Conservation (phyloP, 2,888 invertebrate species). For the Amphipyra tragopoginis region DNA sequence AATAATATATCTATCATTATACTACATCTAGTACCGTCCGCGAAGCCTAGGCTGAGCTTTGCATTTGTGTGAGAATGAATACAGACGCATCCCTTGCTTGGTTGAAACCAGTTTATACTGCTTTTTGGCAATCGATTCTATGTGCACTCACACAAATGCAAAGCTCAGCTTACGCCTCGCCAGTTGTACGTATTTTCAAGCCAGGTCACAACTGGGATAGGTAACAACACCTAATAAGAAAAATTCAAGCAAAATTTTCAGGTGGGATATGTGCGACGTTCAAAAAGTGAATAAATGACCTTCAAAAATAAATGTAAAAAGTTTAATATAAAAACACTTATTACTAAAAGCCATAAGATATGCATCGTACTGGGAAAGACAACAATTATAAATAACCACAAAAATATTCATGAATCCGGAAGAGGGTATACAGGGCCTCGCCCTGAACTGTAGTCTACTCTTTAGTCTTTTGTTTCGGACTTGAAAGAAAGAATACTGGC, state of each 20-base stretch:
- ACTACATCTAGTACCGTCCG: too few relatives aligned
- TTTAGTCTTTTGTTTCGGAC: too few relatives aligned
- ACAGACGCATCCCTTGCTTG: too few relatives aligned
- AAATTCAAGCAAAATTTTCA: conserved; percentile 4
- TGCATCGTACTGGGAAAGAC: conserved; percentile 65
- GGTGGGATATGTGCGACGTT: conserved; percentile 51
- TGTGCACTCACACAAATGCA: too few relatives aligned
- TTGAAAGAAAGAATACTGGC: too few relatives aligned
- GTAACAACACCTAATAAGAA: conserved; percentile 6
- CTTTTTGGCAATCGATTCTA: too few relatives aligned
- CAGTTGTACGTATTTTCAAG: too few relatives aligned
- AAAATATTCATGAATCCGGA: conserved; percentile 55
- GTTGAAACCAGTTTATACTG: too few relatives aligned
- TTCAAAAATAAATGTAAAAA: conserved; percentile 46
- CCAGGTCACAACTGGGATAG: conserved; percentile 22
- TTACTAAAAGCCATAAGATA: conserved; percentile 60
- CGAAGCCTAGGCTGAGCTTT: too few relatives aligned
- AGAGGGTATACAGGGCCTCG: conserved; percentile 41
- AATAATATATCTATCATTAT: too few relatives aligned
- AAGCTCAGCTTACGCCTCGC: too few relatives aligned
- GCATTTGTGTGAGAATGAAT: too few relatives aligned
- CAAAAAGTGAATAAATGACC: conserved; percentile 49
- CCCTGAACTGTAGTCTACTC: neutral
- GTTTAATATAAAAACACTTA: conserved; percentile 58
- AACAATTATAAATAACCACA: conserved; percentile 75